Conservation (phyloP, 2,113 vertebrate species). For the Ranitomeya imitator region DNA sequence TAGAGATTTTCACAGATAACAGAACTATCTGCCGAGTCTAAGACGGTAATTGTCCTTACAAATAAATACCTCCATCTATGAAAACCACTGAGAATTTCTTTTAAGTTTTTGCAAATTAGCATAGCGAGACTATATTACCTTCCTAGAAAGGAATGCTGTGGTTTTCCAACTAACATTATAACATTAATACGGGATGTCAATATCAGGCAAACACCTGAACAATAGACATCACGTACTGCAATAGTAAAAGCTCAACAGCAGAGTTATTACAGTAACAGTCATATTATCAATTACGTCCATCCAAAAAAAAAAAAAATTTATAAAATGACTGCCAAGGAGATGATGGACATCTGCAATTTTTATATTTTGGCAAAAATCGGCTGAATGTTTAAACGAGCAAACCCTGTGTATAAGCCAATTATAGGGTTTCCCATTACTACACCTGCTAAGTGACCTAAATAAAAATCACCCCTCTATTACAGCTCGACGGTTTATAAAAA, state of each 20-base stretch:
- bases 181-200: not conserved
- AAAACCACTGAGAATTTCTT: not conserved
- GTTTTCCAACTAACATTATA: not conserved
- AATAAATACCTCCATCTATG: not conserved
- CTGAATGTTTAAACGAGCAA: too few relatives aligned
- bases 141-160: constrained; percentile 37
- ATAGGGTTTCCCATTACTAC: too few relatives aligned
- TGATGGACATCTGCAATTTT: too few relatives aligned
- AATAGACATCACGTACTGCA: not conserved
- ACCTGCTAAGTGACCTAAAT: too few relatives aligned
- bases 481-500: too few relatives aligned
- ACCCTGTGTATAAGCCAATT: too few relatives aligned
- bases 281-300: too few relatives aligned
- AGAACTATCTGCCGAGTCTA: not conserved
- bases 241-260: not conserved
- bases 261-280: too few relatives aligned
- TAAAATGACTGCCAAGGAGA: too few relatives aligned
- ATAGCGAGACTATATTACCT: constrained; percentile 14
- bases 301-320: too few relatives aligned
- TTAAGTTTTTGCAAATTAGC: not conserved
- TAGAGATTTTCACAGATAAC: not conserved
- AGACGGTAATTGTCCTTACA: not conserved
- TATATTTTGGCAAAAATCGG: too few relatives aligned
- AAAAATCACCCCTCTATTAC: too few relatives aligned
- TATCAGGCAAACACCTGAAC: constrained; percentile 11